Percentiles rank a stretch among this genome's conserved stretches.
Evolutionary conservation across 2,113 vertebrate genomes (phyloP).

Genomic region (Scomber japonicus): DNA sequence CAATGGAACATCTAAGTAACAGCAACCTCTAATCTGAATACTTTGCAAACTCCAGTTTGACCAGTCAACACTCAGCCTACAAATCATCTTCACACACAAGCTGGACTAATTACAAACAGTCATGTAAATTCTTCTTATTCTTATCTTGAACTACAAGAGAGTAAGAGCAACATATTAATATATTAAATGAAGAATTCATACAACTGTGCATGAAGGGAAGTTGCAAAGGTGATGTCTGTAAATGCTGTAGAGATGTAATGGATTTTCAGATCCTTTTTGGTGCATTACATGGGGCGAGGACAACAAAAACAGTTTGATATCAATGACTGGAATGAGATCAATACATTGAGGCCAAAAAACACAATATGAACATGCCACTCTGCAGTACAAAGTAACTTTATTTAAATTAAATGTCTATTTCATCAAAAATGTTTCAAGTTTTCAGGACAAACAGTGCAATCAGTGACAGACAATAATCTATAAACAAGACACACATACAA

Average conservation of each 20-base stretch:
- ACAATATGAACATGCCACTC: neutral
- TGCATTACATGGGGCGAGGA: too few species aligned
- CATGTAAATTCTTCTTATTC: neutral
- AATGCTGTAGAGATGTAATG: too few species aligned
- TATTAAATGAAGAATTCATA: too few species aligned
- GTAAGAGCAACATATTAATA: too few species aligned
- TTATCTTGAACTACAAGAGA: too few species aligned
- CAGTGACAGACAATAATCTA: constrained; percentile 19
- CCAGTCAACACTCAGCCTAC: neutral
- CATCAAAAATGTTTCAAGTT: constrained; percentile 76
- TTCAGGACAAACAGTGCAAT: constrained; percentile 77
- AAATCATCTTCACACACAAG: neutral
- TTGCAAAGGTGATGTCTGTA: too few species aligned
- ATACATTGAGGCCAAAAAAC: too few species aligned
- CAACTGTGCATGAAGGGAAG: too few species aligned
- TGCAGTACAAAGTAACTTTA: constrained; percentile 52
- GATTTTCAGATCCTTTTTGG: too few species aligned
- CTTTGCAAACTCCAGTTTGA: neutral
- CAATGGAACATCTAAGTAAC: neutral
- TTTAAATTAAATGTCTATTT: constrained; percentile 68
- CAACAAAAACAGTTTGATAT: too few species aligned
- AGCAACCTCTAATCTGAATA: neutral
- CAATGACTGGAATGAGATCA: too few species aligned
- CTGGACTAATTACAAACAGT: neutral
- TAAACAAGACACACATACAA: constrained; percentile 9